Percentiles rank a stretch among this genome's conserved stretches.
phyloP scores from a whole-genome alignment of 2,888 invertebrate species.

The Trissolcus japonicus region DNA sequence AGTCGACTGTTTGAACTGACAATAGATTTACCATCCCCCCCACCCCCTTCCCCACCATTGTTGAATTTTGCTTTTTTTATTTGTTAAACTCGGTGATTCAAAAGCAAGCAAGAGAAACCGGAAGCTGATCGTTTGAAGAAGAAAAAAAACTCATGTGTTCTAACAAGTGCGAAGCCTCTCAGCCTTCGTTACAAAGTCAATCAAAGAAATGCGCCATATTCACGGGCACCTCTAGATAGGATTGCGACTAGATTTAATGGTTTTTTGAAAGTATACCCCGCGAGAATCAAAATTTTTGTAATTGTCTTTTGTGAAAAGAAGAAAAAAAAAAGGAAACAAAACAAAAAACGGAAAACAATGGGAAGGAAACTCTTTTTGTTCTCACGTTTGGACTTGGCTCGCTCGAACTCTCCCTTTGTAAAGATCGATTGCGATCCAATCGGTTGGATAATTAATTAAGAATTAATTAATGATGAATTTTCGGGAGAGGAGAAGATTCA shows the following conservation, averaged over 20 bases:
- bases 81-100: not conserved
- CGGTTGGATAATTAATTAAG: not conserved
- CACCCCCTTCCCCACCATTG: not conserved
- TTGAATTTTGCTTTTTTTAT: not conserved
- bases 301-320: slow-evolving; percentile 12
- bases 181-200: slow-evolving; percentile 46
- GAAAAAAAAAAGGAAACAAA: not conserved
- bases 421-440: too few relatives aligned
- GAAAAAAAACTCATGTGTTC: slow-evolving; percentile 45
- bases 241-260: slow-evolving; percentile 28
- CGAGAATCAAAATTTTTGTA: slow-evolving; percentile 11
- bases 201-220: slow-evolving; percentile 52
- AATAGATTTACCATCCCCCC: too few relatives aligned
- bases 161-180: slow-evolving; percentile 36
- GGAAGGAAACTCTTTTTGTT: slow-evolving; percentile 10
- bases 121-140: slow-evolving; percentile 21
- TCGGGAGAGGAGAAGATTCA: not conserved
- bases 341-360: not conserved
- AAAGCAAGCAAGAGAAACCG: slow-evolving; percentile 17
- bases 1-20: not conserved
- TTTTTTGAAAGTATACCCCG: slow-evolving; percentile 30
- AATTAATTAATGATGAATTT: not conserved
- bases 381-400: slow-evolving; percentile 12
- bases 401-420: not conserved
- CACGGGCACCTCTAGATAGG: slow-evolving; percentile 38